A percentile compares a stretch with the other conserved stretches of the same genome.
Conservation (phyloP, 2,113 vertebrate genomes). For the Rhynchomys soricoides region DNA sequence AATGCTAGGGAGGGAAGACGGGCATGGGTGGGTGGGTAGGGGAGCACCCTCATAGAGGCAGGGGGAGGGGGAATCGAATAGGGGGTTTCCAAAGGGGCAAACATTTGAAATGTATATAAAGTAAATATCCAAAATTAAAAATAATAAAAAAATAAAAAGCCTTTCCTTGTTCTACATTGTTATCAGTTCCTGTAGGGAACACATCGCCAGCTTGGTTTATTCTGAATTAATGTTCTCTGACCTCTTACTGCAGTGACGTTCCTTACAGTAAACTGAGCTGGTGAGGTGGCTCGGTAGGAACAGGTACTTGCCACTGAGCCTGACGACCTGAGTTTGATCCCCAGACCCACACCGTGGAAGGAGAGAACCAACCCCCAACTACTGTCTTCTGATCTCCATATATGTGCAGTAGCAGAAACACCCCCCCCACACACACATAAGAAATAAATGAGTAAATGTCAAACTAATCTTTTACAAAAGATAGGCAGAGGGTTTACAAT, state of each 20-base stretch:
- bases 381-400: background rate
- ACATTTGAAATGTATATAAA: too few relatives aligned
- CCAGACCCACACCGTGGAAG: background rate
- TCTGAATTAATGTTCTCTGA: background rate
- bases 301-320: too few relatives aligned
- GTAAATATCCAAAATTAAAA: too few relatives aligned
- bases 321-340: background rate
- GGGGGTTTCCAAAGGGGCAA: too few relatives aligned
- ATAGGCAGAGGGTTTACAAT: background rate
- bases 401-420: background rate
- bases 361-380: background rate
- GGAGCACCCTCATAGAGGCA: too few relatives aligned
- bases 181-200: background rate
- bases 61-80: too few relatives aligned
- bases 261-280: background rate
- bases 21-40: too few relatives aligned
- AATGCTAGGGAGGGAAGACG: too few relatives aligned
- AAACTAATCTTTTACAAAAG: background rate
- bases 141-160: too few relatives aligned
- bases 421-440: background rate
- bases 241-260: background rate
- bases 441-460: background rate
- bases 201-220: background rate
- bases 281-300: too few relatives aligned
- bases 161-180: background rate